Base-by-base conservation (phyloP, 2,888 invertebrate genomes). In the Drosophila emarginata region DNA sequence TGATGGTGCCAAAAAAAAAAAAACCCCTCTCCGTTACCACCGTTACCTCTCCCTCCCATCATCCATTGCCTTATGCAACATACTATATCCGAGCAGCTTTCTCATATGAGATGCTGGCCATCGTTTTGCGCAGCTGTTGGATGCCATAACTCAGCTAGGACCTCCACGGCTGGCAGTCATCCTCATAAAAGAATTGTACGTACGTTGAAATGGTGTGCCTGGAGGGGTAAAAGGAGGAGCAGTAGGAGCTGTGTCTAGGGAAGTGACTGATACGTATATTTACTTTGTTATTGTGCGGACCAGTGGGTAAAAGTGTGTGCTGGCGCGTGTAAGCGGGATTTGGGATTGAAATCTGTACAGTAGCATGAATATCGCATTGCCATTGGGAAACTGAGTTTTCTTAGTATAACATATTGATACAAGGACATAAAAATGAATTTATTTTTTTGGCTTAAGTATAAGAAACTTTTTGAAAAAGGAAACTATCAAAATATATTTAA, bases 71-170 rank as follows among this genome's bases (percentile, higher is more conserved):
- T 78, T 84, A 67, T 86, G 81, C 74, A 80, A 74, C 74, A 72
- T 72, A 72, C 76, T 70, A 72, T 78, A 67, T 66, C 26, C 56
- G 51, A 14, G 72, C 72, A 72, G 67, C 62, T 26, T 37, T 40
- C 78, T 69, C 64, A 67, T 69, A 59, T 61, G 72, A 57, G 50
- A 28, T 52, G 53, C 51, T 69, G 58, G 59, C 14, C 65, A 60
- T 53, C 81, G 78, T 79, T 88, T 73, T 62, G 76, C 81, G 67
- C 84, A 84, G 87, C 84, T 87, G 88, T 74, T 84, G 74, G 81
- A 69, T 71, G 70, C 76, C 84, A 84, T 84, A 84, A 88, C 88
- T 88, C 87, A 85, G 85, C 60, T 64, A 79, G 63, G 58, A 64
- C 45, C 74, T 64, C 52, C 54, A 60, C 40, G 52, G n/a, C 40